Percentiles rank a stretch among this genome's conserved stretches.
Conservation (phyloP, 2,888 invertebrate species). For the Drosophila colorata region DNA sequence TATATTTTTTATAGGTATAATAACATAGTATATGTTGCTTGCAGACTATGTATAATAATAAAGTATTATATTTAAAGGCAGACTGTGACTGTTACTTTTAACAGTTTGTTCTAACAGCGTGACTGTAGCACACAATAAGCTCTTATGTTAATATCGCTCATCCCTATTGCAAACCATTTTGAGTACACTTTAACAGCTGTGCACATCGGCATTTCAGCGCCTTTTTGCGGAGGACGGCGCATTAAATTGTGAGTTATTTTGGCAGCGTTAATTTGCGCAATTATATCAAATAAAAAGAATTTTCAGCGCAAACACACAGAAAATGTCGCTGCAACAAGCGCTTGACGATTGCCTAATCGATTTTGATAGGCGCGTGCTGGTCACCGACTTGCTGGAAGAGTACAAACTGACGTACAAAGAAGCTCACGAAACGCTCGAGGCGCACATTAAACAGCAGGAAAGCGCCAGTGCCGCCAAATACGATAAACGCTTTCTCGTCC, state of each 20-base stretch:
- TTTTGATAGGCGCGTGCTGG: constrained; percentile 80
- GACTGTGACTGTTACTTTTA: not conserved
- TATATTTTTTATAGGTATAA: no score
- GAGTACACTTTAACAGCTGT: constrained; percentile 37
- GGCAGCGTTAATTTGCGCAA: not conserved
- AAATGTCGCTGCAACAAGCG: constrained; percentile 70
- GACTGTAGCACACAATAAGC: not conserved
- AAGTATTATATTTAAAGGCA: no score
- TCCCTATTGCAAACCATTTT: constrained; percentile 14
- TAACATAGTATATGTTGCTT: no score
- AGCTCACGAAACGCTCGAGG: constrained; percentile 66
- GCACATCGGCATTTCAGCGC: constrained; percentile 25
- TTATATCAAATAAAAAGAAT: not conserved
- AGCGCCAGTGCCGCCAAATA: constrained; percentile 65
- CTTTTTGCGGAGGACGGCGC: constrained; percentile 13
- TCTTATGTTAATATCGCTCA: constrained; percentile 5
- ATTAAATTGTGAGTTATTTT: constrained; percentile 1
- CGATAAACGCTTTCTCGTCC: constrained; percentile 72
- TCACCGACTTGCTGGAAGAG: constrained; percentile 82
- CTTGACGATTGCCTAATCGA: constrained; percentile 80
- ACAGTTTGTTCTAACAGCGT: not conserved
- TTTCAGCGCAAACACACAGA: constrained; percentile 4
- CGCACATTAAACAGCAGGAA: constrained; percentile 72
- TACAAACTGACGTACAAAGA: constrained; percentile 77
- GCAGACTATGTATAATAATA: no score